Evolutionary conservation across 2,888 invertebrate genomes (phyloP).

Genomic region (Willowsia nigromaculata): DNA sequence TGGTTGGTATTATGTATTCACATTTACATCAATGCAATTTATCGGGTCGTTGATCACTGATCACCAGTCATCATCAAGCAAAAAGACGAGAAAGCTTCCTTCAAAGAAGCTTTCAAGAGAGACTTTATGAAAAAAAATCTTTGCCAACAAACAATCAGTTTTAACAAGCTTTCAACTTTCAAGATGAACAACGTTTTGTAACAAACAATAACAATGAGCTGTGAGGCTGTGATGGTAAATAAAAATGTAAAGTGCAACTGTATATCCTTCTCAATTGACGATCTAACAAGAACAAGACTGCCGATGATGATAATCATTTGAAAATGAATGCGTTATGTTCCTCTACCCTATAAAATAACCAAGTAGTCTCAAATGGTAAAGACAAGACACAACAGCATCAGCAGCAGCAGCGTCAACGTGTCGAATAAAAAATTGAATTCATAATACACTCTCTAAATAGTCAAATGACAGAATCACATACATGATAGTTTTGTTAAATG

Average conservation of each 20-base stretch:
- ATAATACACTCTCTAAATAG: slow-evolving; percentile 65
- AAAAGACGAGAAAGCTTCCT: slow-evolving; percentile 13
- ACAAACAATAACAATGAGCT: slow-evolving; percentile 18
- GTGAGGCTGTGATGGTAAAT: slow-evolving; percentile 21
- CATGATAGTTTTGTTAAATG: slow-evolving; percentile 62
- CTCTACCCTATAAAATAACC: not conserved
- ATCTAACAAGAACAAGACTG: slow-evolving; percentile 22
- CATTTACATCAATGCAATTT: slow-evolving; percentile 49
- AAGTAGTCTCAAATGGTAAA: slow-evolving; percentile 44
- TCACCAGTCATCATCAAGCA: slow-evolving; percentile 13
- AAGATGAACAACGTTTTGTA: slow-evolving; percentile 22
- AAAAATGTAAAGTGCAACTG: slow-evolving; percentile 34
- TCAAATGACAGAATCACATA: slow-evolving; percentile 64
- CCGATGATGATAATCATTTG: slow-evolving; percentile 31
- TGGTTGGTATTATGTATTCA: not conserved
- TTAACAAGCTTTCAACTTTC: slow-evolving; percentile 67
- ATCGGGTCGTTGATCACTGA: slow-evolving; percentile 61
- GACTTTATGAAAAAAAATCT: not conserved
- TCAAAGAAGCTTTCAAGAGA: slow-evolving; percentile 54
- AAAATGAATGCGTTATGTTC: slow-evolving; percentile 14
- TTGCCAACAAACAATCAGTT: slow-evolving; percentile 63
- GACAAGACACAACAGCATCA: slow-evolving; percentile 34
- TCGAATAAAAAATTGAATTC: slow-evolving; percentile 65
- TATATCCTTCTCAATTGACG: not conserved
- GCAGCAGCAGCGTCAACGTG: slow-evolving; percentile 65